Evolutionary conservation across 2,888 invertebrate species (phyloP).

Genomic region (Scaptomyza tumidula): DNA sequence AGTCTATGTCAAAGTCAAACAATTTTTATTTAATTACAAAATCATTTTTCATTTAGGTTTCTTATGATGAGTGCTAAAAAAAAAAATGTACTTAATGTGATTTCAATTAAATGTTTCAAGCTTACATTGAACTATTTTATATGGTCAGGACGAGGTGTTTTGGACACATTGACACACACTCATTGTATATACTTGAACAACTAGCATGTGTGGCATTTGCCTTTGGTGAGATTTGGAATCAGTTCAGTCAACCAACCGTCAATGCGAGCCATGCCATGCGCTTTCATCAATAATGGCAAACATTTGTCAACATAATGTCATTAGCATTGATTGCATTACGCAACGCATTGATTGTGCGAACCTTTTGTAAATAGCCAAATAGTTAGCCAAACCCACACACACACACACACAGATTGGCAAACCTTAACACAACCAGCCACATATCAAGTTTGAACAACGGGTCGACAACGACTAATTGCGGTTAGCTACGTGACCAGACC

Average conservation of each 20-base stretch:
- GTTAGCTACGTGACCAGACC: slow-evolving; percentile 68
- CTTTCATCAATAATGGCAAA: slow-evolving; percentile 78
- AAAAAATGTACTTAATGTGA: neutral
- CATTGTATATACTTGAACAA: neutral
- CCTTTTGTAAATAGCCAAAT: slow-evolving; percentile 72
- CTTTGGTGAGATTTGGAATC: slow-evolving; percentile 27
- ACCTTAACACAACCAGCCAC: slow-evolving; percentile 32
- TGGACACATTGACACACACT: slow-evolving; percentile 5
- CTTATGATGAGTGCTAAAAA: neutral
- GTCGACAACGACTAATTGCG: slow-evolving; percentile 75
- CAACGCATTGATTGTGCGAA: slow-evolving; percentile 71
- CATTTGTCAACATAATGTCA: slow-evolving; percentile 81
- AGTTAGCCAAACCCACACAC: slow-evolving; percentile 32
- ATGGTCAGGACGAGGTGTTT: slow-evolving; percentile 9
- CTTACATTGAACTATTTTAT: neutral
- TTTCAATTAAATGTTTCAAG: slow-evolving; percentile 6
- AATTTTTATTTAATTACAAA: too few species aligned
- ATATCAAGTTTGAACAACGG: slow-evolving; percentile 66
- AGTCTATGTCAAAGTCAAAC: slow-evolving; percentile 1
- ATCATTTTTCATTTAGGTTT: too few species aligned
- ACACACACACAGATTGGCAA: slow-evolving; percentile 5
- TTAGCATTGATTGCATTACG: slow-evolving; percentile 79
- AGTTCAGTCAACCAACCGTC: slow-evolving; percentile 39
- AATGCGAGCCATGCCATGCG: slow-evolving; percentile 30
- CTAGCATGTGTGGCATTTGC: neutral